Evolutionary conservation across 37 sponge, comb jelly and placozoan species (phyloP), one percentile per base, ranked within the genome.

Genomic region (Amphimedon queenslandica): DNA sequence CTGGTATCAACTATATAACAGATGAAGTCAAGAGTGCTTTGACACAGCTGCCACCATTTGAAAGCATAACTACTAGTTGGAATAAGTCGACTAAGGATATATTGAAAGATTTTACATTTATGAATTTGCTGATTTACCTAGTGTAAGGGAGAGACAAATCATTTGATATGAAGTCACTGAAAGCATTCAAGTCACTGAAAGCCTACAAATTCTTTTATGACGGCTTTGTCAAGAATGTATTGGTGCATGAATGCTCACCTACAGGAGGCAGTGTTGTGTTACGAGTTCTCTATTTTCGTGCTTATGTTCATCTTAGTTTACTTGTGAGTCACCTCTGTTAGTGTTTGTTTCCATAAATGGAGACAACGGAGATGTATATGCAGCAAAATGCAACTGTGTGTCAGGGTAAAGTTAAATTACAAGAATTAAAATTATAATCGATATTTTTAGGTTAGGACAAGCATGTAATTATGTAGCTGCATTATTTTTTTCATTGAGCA

Each of bases 361-460:
- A 31, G 77, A 76, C 55, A 66, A 42, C 65, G 77, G 77, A 66
- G 77, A 76, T 76, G 55, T 76, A 67, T 64, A 39, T 29, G 64
- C 77, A 39, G 77, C 55, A 27, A 29, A 65, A 51, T 76, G 67
- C 42, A 76, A 36, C 58, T n/a, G n/a, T n/a, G n/a, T n/a, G n/a
- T n/a, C n/a, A n/a, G n/a, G n/a, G n/a, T n/a, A n/a, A n/a, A n/a
- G n/a, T n/a, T n/a, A n/a, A n/a, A n/a, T n/a, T n/a, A n/a, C n/a
- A n/a, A n/a, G n/a, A n/a, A n/a, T n/a, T n/a, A n/a, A n/a, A n/a
- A n/a, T n/a, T n/a, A n/a, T n/a, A n/a, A n/a, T n/a, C n/a, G n/a
- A n/a, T n/a, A n/a, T n/a, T n/a, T n/a, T n/a, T n/a, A n/a, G n/a
- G n/a, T n/a, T n/a, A n/a, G n/a, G n/a, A n/a, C n/a, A n/a, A n/a